Percentiles rank a stretch among this genome's conserved stretches.
Evolutionary conservation across 2,888 invertebrate genomes (phyloP).

Genomic region (Endomychus coccineus): DNA sequence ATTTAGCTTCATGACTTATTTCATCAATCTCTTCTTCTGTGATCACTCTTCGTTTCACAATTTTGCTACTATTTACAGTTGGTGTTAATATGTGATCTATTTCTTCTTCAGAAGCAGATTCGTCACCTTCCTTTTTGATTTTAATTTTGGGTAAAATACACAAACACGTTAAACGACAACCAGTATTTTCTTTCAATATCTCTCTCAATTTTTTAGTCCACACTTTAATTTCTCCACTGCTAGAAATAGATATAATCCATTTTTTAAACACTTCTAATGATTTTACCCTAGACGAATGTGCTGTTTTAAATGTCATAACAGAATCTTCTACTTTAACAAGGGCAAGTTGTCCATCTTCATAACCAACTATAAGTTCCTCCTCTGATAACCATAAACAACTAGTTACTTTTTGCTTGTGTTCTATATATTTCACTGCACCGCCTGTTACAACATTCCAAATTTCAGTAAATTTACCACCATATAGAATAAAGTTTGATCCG

Average conservation of each 20-base stretch:
- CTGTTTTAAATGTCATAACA: slow-evolving; percentile 45
- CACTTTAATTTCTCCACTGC: slow-evolving; percentile 70
- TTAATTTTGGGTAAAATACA: slow-evolving; percentile 47
- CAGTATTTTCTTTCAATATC: slow-evolving; percentile 54
- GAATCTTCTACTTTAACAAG: slow-evolving; percentile 51
- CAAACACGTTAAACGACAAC: slow-evolving; percentile 68
- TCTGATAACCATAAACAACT: slow-evolving; percentile 63
- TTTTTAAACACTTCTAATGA: slow-evolving; percentile 52
- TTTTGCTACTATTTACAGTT: slow-evolving; percentile 8
- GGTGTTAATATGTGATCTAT: slow-evolving; percentile 23
- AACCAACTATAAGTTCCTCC: slow-evolving; percentile 58
- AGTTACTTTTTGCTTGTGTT: slow-evolving; percentile 62
- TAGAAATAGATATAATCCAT: slow-evolving; percentile 63
- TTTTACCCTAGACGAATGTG: slow-evolving; percentile 63
- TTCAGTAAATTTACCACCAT: slow-evolving; percentile 64
- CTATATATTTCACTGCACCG: slow-evolving; percentile 59
- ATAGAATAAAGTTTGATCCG: slow-evolving; percentile 69
- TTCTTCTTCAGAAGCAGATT: slow-evolving; percentile 12
- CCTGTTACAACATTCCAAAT: slow-evolving; percentile 76
- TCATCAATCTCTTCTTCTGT: slow-evolving; percentile 27
- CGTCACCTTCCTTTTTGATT: slow-evolving; percentile 29
- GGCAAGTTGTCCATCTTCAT: slow-evolving; percentile 65
- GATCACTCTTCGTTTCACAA: slow-evolving; percentile 25
- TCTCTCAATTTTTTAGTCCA: slow-evolving; percentile 53
- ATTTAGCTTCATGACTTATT: slow-evolving; percentile 36